Percentiles rank a stretch among this genome's conserved stretches.
Conservation (phyloP, 1,140 invertebrate genomes). For the Oryzaephilus surinamensis region DNA sequence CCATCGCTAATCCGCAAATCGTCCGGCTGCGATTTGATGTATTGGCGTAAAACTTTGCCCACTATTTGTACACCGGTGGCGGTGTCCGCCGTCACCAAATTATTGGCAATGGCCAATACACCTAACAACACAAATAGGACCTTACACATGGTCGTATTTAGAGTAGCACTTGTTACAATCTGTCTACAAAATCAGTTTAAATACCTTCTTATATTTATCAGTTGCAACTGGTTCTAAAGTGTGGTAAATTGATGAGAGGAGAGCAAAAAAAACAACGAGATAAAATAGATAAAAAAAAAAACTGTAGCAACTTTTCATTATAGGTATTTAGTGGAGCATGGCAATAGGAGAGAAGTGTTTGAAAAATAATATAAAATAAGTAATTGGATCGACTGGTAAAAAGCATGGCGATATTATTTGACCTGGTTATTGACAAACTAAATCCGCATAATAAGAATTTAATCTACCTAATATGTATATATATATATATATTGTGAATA, state of each 20-base stretch:
- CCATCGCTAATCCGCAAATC: slow-evolving; percentile 49
- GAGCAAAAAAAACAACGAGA: too few relatives aligned
- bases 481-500: too few relatives aligned
- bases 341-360: slow-evolving; percentile 17
- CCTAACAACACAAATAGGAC: slow-evolving; percentile 19
- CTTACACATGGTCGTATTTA: slow-evolving; percentile 24
- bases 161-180: slow-evolving; percentile 17
- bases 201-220: slow-evolving; percentile 12
- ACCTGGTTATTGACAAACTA: slow-evolving; percentile 19
- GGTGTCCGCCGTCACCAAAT: slow-evolving; percentile 17
- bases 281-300: too few relatives aligned
- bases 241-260: too few relatives aligned
- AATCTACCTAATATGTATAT: too few relatives aligned
- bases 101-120: slow-evolving; percentile 34
- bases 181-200: slow-evolving; percentile 12
- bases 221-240: too few relatives aligned
- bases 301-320: slow-evolving; percentile 17
- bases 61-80: slow-evolving; percentile 26
- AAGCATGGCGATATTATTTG: too few relatives aligned
- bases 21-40: slow-evolving; percentile 27
- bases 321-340: slow-evolving; percentile 32
- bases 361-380: slow-evolving; percentile 27
- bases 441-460: too few relatives aligned
- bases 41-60: slow-evolving; percentile 31
- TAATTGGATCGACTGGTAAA: slow-evolving; percentile 23